Evolutionary conservation across 2,888 invertebrate species (phyloP), one percentile per base, ranked within the genome.

Genomic region (Apodemia zela): DNA sequence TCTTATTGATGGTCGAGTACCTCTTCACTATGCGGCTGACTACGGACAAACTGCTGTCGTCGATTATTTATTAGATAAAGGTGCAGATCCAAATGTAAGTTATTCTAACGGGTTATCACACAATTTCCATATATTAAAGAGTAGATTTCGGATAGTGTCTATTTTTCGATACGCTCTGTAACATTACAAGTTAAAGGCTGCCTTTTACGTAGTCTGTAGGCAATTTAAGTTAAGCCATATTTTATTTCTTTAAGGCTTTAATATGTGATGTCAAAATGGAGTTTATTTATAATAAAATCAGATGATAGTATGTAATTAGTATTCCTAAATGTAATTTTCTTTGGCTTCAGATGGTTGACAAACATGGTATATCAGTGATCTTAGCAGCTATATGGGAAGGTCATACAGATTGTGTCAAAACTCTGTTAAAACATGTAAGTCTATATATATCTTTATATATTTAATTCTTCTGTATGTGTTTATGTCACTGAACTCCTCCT

Each of bases 321-420:
- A 47, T 42, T 15, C 17, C 2, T 45, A 6, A 25, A 45, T 13
- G 47, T 15, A 29, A 11, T 62, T 10, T 35, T 45, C 59, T 54
- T 29, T 66, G 69, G 72, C 92, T 92, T 65, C 84, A 99, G 98
- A 95, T 95, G 73, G 94, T 94, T 79, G 99, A 99, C 84, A 98
- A 98, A 90, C 97, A 98, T 93, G 98, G 98, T 42, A 98, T 99
- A 73, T 97, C 97, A 68, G 97, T 98, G 42, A 91, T 99, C 60
- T 87, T 99, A 75, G 98, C 98, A 72, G 99, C 99, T 65, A 97
- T 99, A 77, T 99, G 97, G 97, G 99, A 99, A 89, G 98, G 98
- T 29, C 99, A 99, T 81, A 96, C 96, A 62, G 95, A 95, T 68
- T 98, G 98, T 90, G 98, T 99, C 13, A 95, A 96, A 85, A 90